These are phyloP conservation scores for Drusus annulatus DNA, from an alignment of 1,140 invertebrate species.

Conservation along the genomic window DNA sequence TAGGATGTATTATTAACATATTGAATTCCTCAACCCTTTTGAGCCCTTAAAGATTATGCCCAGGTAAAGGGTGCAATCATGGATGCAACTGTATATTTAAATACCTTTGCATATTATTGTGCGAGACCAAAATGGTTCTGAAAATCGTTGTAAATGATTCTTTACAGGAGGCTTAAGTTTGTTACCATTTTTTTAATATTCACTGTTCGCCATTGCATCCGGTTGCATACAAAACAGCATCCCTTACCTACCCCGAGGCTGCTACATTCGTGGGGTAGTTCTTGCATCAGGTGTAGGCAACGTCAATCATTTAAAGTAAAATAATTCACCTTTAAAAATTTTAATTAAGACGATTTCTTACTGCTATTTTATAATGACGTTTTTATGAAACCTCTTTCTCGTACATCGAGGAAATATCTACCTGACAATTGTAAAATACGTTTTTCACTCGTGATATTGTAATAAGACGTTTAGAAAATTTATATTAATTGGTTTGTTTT, in stretches of 20 bases:
- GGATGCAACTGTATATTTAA: conserved; percentile 26
- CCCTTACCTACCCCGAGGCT: conserved; percentile 1
- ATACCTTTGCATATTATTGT: conserved; percentile 20
- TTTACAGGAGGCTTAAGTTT: conserved; percentile 4
- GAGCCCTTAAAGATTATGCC: conserved; percentile 49
- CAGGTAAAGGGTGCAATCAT: conserved; percentile 37
- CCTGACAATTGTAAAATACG: no score
- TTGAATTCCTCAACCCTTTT: conserved; percentile 29
- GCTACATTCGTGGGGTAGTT: background rate
- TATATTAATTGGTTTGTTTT: no score
- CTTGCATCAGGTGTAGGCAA: conserved; percentile 21
- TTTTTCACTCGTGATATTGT: no score
- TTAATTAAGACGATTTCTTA: no score
- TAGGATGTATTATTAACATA: conserved; percentile 50
- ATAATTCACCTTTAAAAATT: no score
- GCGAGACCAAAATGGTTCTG: conserved; percentile 7
- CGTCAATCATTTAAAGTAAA: background rate
- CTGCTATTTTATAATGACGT: no score
- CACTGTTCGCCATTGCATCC: background rate
- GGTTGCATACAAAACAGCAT: conserved; percentile 48
- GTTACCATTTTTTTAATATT: conserved; percentile 45
- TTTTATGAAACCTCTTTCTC: no score
- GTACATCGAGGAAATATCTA: no score
- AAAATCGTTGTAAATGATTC: conserved; percentile 30
- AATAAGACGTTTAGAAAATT: no score